These are phyloP conservation scores for Drosophila equinoxialis DNA, from an alignment of 1,140 invertebrate genomes.

Conservation along the genomic window DNA sequence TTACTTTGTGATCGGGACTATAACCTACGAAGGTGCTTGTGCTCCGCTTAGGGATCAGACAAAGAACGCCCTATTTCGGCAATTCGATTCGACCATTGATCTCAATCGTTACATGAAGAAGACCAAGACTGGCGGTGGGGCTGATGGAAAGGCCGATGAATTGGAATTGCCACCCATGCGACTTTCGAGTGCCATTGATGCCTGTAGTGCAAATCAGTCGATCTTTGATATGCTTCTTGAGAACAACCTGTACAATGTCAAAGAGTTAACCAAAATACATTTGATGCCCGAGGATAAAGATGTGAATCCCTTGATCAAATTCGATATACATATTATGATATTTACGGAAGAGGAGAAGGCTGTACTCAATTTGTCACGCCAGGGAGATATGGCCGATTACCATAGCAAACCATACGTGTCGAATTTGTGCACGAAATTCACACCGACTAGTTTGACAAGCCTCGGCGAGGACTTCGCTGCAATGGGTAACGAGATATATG, in stretches of 20 bases:
- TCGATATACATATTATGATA: conserved; percentile 84
- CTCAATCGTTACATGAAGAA: conserved; percentile 80
- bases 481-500: conserved; percentile 7
- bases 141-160: not conserved
- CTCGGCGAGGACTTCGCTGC: conserved; percentile 84
- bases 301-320: conserved; percentile 71
- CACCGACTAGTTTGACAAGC: conserved; percentile 35
- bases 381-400: conserved; percentile 83
- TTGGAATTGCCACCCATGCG: conserved; percentile 36
- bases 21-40: conserved; percentile 89
- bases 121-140: not conserved
- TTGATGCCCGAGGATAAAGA: conserved; percentile 78
- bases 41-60: conserved; percentile 88
- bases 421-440: not conserved
- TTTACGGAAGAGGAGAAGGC: conserved; percentile 84
- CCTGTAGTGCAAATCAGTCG: conserved; percentile 89
- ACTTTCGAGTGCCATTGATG: conserved; percentile 82
- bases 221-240: conserved; percentile 88
- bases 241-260: conserved; percentile 57
- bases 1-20: conserved; percentile 89
- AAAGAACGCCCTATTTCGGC: conserved; percentile 86
- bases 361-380: conserved; percentile 85
- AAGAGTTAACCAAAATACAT: conserved; percentile 21
- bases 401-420: conserved; percentile 67
- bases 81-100: conserved; percentile 86